These are phyloP conservation scores for Omphaloscelis lunosa DNA, from an alignment of 2,888 invertebrate species.

Conservation along the genomic window DNA sequence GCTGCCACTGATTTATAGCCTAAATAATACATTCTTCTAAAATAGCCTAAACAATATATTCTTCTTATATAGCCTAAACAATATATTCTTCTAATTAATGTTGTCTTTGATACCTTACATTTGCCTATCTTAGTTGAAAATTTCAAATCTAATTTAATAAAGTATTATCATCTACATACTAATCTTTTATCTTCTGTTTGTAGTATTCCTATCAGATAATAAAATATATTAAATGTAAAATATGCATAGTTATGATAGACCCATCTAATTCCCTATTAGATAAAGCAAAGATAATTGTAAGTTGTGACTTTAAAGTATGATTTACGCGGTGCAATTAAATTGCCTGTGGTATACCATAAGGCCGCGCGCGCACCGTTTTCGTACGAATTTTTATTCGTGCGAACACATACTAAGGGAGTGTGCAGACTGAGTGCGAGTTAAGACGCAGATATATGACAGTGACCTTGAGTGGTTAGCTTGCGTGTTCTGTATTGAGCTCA, in stretches of 20 bases:
- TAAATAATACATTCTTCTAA: neutral
- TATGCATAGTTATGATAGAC: conserved; percentile 9
- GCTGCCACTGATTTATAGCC: neutral
- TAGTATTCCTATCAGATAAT: conserved; percentile 36
- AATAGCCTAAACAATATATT: no score
- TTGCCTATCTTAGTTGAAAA: neutral
- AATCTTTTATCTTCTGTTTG: conserved; percentile 19
- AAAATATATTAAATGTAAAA: conserved; percentile 4
- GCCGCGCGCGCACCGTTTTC: no score
- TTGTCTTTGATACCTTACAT: neutral
- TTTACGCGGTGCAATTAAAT: no score
- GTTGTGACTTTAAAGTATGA: neutral
- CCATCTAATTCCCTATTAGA: conserved; percentile 9
- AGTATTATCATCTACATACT: neutral
- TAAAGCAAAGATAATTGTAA: conserved; percentile 20
- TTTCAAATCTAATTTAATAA: neutral
- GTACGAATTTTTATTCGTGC: no score
- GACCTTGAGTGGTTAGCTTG: no score
- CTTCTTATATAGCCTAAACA: neutral
- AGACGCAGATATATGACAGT: no score
- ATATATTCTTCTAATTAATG: neutral
- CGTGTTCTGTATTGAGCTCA: no score
- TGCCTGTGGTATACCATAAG: no score
- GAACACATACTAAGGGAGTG: no score
- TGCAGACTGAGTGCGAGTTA: no score